These are phyloP conservation scores for Poecilus cupreus DNA, from an alignment of 2,888 invertebrate species.

Conservation along the genomic window DNA sequence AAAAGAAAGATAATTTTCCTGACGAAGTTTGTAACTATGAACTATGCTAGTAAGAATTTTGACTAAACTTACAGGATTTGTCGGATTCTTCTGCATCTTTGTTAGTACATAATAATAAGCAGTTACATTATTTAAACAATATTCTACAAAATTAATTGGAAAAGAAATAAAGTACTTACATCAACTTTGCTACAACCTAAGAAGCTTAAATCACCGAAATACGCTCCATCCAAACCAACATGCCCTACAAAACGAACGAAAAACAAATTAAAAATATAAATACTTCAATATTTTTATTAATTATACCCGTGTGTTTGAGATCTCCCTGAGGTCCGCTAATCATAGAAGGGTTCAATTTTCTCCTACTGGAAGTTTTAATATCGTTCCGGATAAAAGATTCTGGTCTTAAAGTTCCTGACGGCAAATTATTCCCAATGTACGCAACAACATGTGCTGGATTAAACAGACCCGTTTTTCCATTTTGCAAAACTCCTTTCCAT, in stretches of 20 bases:
- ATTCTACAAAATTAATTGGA: background rate
- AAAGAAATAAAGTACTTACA: constrained; percentile 65
- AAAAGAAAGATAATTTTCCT: background rate
- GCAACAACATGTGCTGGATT: constrained; percentile 93
- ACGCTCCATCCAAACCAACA: constrained; percentile 96
- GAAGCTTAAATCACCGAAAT: constrained; percentile 94
- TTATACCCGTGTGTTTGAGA: constrained; percentile 89
- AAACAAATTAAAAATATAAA: background rate
- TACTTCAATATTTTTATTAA: background rate
- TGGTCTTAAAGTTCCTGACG: constrained; percentile 74
- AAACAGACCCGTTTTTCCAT: constrained; percentile 95
- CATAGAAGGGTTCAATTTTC: constrained; percentile 90
- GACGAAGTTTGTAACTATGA: background rate
- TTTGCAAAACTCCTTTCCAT: constrained; percentile 94
- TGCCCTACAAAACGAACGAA: constrained; percentile 75
- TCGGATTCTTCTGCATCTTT: constrained; percentile 40
- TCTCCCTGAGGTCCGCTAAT: constrained; percentile 98
- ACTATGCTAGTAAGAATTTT: background rate
- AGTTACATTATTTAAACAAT: constrained; percentile 12
- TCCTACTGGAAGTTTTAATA: constrained; percentile 76
- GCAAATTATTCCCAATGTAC: constrained; percentile 86
- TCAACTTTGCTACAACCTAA: constrained; percentile 77
- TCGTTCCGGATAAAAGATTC: constrained; percentile 75
- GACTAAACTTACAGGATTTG: constrained; percentile 46
- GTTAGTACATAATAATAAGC: constrained; percentile 1